Evolutionary conservation across 2,888 invertebrate genomes (phyloP), one percentile per base, ranked within the genome.

Genomic region (Harmothoe impar): DNA sequence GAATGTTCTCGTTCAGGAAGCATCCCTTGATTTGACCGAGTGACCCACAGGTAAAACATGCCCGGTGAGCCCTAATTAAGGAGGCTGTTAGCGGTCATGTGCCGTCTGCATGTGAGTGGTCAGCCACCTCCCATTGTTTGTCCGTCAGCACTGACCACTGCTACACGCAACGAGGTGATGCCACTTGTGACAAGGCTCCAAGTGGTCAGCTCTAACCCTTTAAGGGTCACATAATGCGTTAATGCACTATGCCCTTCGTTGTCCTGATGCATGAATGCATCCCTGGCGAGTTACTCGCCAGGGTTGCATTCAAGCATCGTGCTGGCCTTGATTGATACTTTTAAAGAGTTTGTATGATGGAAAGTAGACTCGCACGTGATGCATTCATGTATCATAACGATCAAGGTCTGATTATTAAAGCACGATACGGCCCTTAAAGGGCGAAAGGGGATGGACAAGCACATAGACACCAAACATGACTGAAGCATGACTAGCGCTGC

Each of bases 21-120:
- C 62, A n/a, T 5, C 62, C 3, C 29, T 29, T 72, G 72, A 72
- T 72, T 72, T 72, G 72, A 72, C 72, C 72, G 72, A 72, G 72
- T 72, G 72, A 72, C 72, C 72, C 29, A 43, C 43, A 29, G 72
- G 72, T 72, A 72, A 62, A 72, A 29, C 72, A 29, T 3, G 29
- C 1, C 25, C 29, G 17, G 25, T 25, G 25, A 29, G 72, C n/a
- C 29, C 25, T 72, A 72, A 72, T 72, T 72, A 29, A 29, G 72
- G 29, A 12, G 15, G 25, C 20, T 72, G 72, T 29, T 43, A 72
- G 72, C 17, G 72, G 72, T 72, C 72, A 72, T 72, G 72, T 72
- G 5, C 31, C 72, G 25, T 72, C 72, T 72, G 72, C 72, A 72
- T 72, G 25, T 72, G 29, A 72, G 25, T 72, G 72, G 29, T 15